A percentile compares a stretch with the other conserved stretches of the same genome.
phyloP scores from a whole-genome alignment of 2,888 invertebrate genomes.

The Agrotis ipsilon region DNA sequence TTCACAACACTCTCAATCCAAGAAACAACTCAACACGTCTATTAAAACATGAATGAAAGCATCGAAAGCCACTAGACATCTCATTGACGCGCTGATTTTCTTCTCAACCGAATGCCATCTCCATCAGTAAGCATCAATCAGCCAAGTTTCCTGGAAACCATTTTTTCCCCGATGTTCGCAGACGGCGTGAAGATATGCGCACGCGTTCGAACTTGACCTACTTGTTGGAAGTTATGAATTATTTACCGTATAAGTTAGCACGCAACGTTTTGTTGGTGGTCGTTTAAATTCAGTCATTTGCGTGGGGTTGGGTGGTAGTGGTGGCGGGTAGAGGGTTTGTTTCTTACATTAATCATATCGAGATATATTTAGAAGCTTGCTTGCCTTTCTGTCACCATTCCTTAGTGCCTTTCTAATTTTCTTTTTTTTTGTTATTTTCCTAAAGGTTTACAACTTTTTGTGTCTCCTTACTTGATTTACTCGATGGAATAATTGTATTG shows the following conservation, averaged over 20 bases:
- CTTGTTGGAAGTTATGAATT: slow-evolving; percentile 78
- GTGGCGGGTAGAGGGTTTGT: slow-evolving; percentile 8
- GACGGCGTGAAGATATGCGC: slow-evolving; percentile 59
- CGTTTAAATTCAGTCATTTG: slow-evolving; percentile 58
- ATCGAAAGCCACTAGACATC: slow-evolving; percentile 13
- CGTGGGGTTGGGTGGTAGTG: slow-evolving; percentile 26
- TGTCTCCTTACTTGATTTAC: too few species aligned
- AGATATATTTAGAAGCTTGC: neutral
- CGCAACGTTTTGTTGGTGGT: slow-evolving; percentile 65
- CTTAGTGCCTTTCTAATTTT: neutral
- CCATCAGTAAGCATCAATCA: slow-evolving; percentile 39
- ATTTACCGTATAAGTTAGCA: slow-evolving; percentile 72
- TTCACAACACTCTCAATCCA: neutral
- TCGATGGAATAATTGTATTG: too few species aligned
- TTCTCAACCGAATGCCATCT: slow-evolving; percentile 33
- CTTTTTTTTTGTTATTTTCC: too few species aligned
- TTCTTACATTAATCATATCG: neutral
- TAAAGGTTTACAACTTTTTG: too few species aligned
- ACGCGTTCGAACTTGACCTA: slow-evolving; percentile 84
- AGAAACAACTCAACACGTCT: neutral
- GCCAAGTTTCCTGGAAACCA: slow-evolving; percentile 49
- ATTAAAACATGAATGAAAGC: slow-evolving; percentile 23
- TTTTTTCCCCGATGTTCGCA: slow-evolving; percentile 56
- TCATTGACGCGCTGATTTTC: slow-evolving; percentile 31
- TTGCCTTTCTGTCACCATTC: neutral